Conservation (phyloP, 2,797 vertebrate genomes). For the Clarias pachynema region DNA sequence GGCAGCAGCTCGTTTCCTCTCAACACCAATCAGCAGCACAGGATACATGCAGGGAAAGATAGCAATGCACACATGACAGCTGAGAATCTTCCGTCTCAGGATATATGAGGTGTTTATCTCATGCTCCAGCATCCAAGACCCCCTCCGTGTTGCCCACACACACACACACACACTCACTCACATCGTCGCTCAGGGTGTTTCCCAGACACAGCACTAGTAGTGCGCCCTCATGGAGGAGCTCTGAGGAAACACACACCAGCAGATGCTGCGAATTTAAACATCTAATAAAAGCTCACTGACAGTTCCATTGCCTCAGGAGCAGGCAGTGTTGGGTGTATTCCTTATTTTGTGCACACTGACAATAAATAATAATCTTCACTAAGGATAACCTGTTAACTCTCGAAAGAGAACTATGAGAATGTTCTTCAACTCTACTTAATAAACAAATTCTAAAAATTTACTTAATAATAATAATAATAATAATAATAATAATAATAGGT, state of each 20-base stretch:
- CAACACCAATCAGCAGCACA: background rate
- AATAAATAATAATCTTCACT: background rate
- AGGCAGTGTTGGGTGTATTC: no score
- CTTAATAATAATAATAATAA: no score
- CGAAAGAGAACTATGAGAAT: background rate
- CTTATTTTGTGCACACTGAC: background rate
- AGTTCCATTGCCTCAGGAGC: background rate
- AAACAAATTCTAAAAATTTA: no score
- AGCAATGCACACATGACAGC: background rate
- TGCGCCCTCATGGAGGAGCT: slow-evolving; percentile 43
- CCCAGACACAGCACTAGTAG: slow-evolving; percentile 39
- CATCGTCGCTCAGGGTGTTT: slow-evolving; percentile 55
- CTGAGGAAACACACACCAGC: background rate
- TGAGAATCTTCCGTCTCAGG: slow-evolving; percentile 20
- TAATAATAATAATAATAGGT: no score
- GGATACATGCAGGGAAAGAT: background rate
- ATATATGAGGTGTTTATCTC: slow-evolving; percentile 26
- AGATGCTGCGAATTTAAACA: no score
- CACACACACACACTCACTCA: slow-evolving; percentile 3
- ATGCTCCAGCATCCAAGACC: slow-evolving; percentile 23
- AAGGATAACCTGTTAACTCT: background rate
- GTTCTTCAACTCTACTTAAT: background rate
- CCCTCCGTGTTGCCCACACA: slow-evolving; percentile 20
- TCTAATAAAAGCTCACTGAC: no score
- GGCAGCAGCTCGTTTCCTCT: background rate